Evolutionary conservation across 1,140 invertebrate genomes (phyloP).

Genomic region (Cyrtorhinus lividipennis): DNA sequence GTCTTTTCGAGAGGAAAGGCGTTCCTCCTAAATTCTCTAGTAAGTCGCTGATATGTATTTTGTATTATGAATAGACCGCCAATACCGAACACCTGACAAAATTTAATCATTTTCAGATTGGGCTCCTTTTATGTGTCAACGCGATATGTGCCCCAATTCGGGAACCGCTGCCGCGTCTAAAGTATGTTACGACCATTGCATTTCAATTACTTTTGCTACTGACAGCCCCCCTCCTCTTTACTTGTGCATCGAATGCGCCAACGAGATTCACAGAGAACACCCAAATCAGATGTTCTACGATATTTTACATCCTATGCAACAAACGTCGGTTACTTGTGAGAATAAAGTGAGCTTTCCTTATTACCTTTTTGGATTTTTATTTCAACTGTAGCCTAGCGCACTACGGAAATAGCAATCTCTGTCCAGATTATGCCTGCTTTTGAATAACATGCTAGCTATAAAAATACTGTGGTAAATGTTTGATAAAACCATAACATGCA

Average conservation of each 20-base stretch:
- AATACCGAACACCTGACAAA: background rate
- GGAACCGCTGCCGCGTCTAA: slow-evolving; percentile 76
- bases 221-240: slow-evolving; percentile 87
- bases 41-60: slow-evolving; percentile 35
- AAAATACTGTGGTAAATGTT: no score
- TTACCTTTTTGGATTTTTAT: slow-evolving; percentile 23
- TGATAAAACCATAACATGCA: no score
- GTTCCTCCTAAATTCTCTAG: slow-evolving; percentile 80
- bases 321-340: slow-evolving; percentile 88
- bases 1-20: slow-evolving; percentile 76
- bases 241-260: slow-evolving; percentile 91
- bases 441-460: no score
- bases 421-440: background rate
- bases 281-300: slow-evolving; percentile 77
- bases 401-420: background rate
- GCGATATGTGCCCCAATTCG: slow-evolving; percentile 68
- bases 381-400: background rate
- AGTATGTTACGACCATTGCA: slow-evolving; percentile 77
- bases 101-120: slow-evolving; percentile 37
- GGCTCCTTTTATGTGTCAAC: slow-evolving; percentile 65
- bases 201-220: slow-evolving; percentile 63
- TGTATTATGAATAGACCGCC: background rate
- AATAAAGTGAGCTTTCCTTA: slow-evolving; percentile 62
- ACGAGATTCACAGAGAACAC: slow-evolving; percentile 70
- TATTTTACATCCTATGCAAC: slow-evolving; percentile 85